Percentiles rank a stretch among this genome's conserved stretches.
phyloP scores from a whole-genome alignment of 2,113 vertebrate genomes.

The Thermophis baileyi region DNA sequence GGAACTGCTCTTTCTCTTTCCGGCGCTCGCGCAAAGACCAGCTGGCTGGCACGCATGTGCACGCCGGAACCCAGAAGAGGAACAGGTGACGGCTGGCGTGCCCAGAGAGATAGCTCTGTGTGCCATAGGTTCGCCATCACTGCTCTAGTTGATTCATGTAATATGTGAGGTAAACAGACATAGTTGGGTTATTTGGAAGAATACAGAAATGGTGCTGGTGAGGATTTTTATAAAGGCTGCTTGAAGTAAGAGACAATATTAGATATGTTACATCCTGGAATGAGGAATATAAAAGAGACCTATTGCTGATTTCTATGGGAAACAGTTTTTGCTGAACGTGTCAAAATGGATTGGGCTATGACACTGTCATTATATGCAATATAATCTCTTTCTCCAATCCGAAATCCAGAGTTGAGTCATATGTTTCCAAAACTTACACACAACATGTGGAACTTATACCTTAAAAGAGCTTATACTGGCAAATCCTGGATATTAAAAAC shows the following conservation, averaged over 20 bases:
- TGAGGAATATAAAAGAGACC: not conserved
- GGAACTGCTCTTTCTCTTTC: too few species aligned
- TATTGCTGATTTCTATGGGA: not conserved
- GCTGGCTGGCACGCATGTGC: too few species aligned
- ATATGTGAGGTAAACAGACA: not conserved
- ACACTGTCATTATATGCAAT: not conserved
- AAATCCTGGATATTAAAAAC: not conserved
- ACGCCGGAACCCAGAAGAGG: too few species aligned
- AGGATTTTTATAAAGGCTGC: not conserved
- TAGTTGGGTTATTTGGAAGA: not conserved
- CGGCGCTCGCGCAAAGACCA: too few species aligned
- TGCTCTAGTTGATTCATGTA: not conserved
- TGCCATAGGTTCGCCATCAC: too few species aligned
- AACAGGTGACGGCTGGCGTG: too few species aligned
- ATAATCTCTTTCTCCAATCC: not conserved
- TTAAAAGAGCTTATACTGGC: not conserved
- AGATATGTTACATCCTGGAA: not conserved
- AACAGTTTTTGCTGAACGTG: not conserved
- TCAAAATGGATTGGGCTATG: not conserved
- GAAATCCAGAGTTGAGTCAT: not conserved
- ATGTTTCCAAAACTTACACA: not conserved
- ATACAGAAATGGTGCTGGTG: not conserved
- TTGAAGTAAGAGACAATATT: not conserved
- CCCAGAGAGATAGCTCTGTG: too few species aligned
- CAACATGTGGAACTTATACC: not conserved